Evolutionary conservation across 2,888 invertebrate genomes (phyloP), one percentile per base, ranked within the genome.

Genomic region (Adelphocoris suturalis): DNA sequence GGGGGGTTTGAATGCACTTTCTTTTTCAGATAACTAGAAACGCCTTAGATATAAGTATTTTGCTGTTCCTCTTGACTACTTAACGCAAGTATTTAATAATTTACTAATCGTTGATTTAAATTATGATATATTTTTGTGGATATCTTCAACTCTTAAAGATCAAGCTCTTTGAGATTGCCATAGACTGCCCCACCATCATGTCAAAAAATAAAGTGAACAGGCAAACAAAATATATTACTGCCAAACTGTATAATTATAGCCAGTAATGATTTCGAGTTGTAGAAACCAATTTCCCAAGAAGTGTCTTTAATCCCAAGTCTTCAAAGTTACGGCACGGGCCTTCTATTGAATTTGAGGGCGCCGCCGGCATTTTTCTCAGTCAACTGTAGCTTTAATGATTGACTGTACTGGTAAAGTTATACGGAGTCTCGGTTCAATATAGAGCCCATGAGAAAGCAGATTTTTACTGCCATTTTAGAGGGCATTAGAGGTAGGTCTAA

Each of bases 261-360:
- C 37, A 4, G 23, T 68, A 68, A 68, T 23, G 68, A 68, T 16
- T 57, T 57, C n/a, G 16, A n/a, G 57, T 57, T 5, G 23, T 68
- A 68, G 68, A 19, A 68, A 68, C 68, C 68, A 68, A 68, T 68
- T 68, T 68, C 68, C 19, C 68, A 23, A 7, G n/a, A 0, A 61
- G 68, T 7, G 12, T 12, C 23, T 68, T 23, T 68, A 68, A 68
- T 68, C 19, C 68, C 12, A 19, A 27, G 68, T 7, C 68, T 23
- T 68, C 12, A 5, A 19, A 23, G 12, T 68, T 11, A 19, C 13
- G 12, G 23, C 19, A 19, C 23, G 68, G 27, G 12, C 19, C 19
- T 61, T 19, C 68, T 13, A 68, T 68, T 68, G 68, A 68, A 68
- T 68, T 68, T 13, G 23, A 19, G 19, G 68, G 68, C 68, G 68